A percentile compares a stretch with the other conserved stretches of the same genome.
These are phyloP conservation scores for Aramus guarauna DNA, from an alignment of 2,113 vertebrate genomes.

Conservation along the genomic window DNA sequence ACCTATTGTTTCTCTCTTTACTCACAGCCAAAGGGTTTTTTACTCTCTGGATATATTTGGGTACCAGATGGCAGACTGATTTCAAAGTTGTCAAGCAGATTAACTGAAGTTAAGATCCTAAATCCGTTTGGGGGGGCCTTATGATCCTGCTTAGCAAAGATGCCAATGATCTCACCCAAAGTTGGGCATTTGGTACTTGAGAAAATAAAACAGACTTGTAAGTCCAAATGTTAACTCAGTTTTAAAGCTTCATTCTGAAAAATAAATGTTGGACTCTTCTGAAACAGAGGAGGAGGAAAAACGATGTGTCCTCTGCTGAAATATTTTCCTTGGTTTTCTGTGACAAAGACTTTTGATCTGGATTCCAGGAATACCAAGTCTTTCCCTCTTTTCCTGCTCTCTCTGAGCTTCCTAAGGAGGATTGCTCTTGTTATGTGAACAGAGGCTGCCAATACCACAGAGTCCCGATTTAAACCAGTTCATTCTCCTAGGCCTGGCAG, in stretches of 20 bases:
- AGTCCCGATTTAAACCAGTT: background rate
- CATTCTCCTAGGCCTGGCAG: background rate
- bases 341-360: background rate
- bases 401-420: background rate
- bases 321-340: background rate
- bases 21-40: background rate
- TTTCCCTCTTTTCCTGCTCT: background rate
- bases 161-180: background rate
- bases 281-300: background rate
- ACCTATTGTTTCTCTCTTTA: background rate
- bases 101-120: slow-evolving; percentile 12
- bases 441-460: background rate
- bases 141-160: background rate
- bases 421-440: background rate
- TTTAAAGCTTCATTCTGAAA: background rate
- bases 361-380: background rate
- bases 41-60: background rate
- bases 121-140: background rate
- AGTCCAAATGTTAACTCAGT: background rate
- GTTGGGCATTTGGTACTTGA: background rate
- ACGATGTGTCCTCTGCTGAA: accelerated
- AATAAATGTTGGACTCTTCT: background rate
- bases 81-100: slow-evolving; percentile 22
- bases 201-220: background rate
- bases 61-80: slow-evolving; percentile 17